These are phyloP conservation scores for Ditylenchus dipsaci DNA, from an alignment of 1,140 invertebrate species.

Conservation along the genomic window DNA sequence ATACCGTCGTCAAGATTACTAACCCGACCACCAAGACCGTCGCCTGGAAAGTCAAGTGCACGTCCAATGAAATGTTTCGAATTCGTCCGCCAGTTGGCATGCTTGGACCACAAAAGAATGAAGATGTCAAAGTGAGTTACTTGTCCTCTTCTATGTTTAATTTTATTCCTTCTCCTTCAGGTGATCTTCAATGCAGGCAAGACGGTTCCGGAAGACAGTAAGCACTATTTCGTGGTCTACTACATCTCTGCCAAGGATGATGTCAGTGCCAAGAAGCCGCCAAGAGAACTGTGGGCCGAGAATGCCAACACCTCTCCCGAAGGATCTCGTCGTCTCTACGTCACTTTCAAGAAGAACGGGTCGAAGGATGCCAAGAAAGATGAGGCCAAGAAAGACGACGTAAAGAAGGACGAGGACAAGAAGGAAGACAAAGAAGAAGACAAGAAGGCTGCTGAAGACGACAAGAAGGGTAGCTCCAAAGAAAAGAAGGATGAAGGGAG, in stretches of 20 bases:
- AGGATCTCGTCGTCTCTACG: conserved; percentile 33
- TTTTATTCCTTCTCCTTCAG: conserved; percentile 7
- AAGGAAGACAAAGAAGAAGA: background rate
- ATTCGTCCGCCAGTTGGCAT: conserved; percentile 44
- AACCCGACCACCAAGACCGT: conserved; percentile 28
- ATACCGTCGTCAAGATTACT: conserved; percentile 30
- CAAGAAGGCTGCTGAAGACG: conserved; percentile 1
- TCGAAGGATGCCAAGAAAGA: background rate
- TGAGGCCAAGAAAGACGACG: conserved; percentile 30
- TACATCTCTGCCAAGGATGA: conserved; percentile 27
- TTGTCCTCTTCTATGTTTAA: conserved; percentile 12
- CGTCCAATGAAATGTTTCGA: conserved; percentile 48
- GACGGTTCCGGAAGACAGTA: conserved; percentile 36
- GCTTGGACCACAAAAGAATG: conserved; percentile 29
- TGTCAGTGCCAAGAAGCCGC: conserved; percentile 7
- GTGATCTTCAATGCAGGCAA: conserved; percentile 43
- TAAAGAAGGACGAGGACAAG: background rate
- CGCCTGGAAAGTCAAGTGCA: conserved; percentile 48
- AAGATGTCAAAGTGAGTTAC: conserved; percentile 18
- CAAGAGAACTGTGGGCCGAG: conserved; percentile 21
- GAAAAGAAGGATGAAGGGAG: background rate
- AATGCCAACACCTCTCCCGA: conserved; percentile 30
- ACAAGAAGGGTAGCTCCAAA: conserved; percentile 39
- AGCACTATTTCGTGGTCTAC: conserved; percentile 50
- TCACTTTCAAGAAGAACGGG: conserved; percentile 42